Base-by-base conservation (phyloP, 2,888 invertebrate genomes). In the Orthonychiurus folsomi region DNA sequence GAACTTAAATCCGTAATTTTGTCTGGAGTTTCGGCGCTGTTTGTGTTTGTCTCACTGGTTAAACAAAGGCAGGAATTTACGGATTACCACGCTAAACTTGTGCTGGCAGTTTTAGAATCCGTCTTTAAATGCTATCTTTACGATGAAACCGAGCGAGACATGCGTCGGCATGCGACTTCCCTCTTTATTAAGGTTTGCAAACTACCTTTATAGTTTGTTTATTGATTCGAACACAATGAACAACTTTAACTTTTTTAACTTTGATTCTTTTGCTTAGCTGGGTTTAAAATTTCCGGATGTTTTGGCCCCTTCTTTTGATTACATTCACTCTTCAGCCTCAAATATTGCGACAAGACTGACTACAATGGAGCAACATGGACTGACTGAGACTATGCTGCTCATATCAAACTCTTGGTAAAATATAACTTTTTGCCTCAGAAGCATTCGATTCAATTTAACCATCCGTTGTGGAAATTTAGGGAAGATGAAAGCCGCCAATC, bases 1-100 rank as follows among this genome's bases (percentile, higher is more conserved):
- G 65, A 65, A 47, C 21, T 67, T 1, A 72, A 72, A 47, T 72
- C 72, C 12, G 60, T 63, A 23, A 66, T 70, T 25, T 60, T 72
- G 1, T 72, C 72, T 1, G 66, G 65, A 18, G 67, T 72, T 2
- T 72, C 72, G 2, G 68, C 69, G 1, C 50, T 72, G 0, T 72
- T 72, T 59, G 66, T 64, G 9, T 72, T 72, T 52, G 57, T 72
- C 1, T 56, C 65, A 0, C 60, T 72, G 50, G 64, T 66, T 1
- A 67, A 68, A 25, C 60, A 64, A 57, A 56, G 55, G 48, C 59
- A 59, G 15, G 56, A 62, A 15, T 69, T 72, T 60, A 58, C 56
- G 1, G 64, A 65, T 1, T 53, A 61, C 1, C 66, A 66, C 55
- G 37, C 63, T n/a, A 60, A 56, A n/a, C 62, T 72, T 23, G 65